Base-by-base conservation (phyloP, 2,888 invertebrate species). In the Nephrotoma flavescens region DNA sequence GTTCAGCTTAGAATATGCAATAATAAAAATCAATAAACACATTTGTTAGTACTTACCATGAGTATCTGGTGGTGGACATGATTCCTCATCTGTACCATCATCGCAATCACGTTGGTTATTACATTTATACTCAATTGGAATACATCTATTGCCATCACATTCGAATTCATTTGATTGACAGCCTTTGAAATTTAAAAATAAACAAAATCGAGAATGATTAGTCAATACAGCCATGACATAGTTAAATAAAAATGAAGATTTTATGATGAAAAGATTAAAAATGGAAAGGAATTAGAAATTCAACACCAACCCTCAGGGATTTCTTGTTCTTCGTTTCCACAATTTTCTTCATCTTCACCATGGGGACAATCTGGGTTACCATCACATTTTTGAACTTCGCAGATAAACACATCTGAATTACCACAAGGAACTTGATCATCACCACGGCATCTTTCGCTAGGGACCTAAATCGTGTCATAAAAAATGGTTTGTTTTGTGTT, bases 21-120 rank as follows among this genome's bases (percentile, higher is more conserved):
- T 31, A 71, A 71, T 71, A 71, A 71, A 71, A 71, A 71, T 71
- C 71, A 71, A 71, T 71, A 71, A 71, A 71, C 19, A 71, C 19
- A 71, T 31, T 71, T 71, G 71, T 71, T 9, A 31, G 31, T 71
- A 71, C 71, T 9, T 71, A 71, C 71, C 71, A 71, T 15, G 15
- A 19, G 71, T 11, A 11, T 44, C 19, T 45, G 85, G 41, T 85
- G 86, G 86, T 88, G 90, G 89, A 89, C 96, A 96, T 89, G 93
- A 92, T 4, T 91, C 90, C 90, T 96, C 96, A 89, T 96, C 96
- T 3, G 94, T 93, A 15, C 93, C 93, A 89, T 96, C 96, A 9
- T 91, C 89, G 89, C 95, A 96, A 88, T 96, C 94, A 7, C 88
- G 87, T 1, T 88, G 88, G 44, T 94, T 93, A 90, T 96, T 93